Evolutionary conservation across 2,888 invertebrate species (phyloP).

Genomic region (Villa cingulata): DNA sequence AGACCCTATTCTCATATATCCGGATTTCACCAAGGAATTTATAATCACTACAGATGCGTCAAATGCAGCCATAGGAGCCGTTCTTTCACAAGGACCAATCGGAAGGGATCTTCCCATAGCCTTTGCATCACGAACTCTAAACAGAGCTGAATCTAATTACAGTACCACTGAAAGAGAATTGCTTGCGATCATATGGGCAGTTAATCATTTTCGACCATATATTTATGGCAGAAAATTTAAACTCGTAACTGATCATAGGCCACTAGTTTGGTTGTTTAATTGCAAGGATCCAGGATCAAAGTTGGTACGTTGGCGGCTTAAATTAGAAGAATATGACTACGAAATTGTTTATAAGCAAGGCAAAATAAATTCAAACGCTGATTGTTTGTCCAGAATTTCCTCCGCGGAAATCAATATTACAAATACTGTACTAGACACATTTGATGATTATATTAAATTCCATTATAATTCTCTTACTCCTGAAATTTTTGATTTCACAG

Average conservation of each 20-base stretch:
- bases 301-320: conserved; percentile 19
- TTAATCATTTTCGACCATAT: conserved; percentile 20
- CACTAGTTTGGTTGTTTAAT: conserved; percentile 16
- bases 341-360: conserved; percentile 18
- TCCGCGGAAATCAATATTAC: not conserved
- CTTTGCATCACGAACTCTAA: conserved; percentile 18
- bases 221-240: conserved; percentile 20
- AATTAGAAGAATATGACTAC: conserved; percentile 20
- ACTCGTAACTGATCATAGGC: conserved; percentile 21
- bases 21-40: not conserved
- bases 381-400: conserved; percentile 18
- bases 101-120: conserved; percentile 13
- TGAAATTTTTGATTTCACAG: too few relatives aligned
- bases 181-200: conserved; percentile 16
- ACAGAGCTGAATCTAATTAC: conserved; percentile 14
- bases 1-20: not conserved
- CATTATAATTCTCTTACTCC: too few relatives aligned
- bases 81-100: not conserved
- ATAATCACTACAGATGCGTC: not conserved
- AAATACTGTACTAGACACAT: too few relatives aligned
- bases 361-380: conserved; percentile 19
- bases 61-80: not conserved
- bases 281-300: conserved; percentile 16
- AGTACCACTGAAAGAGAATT: conserved; percentile 17
- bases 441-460: too few relatives aligned